Conservation (phyloP, 2,888 invertebrate species). For the Gortyna flavago region DNA sequence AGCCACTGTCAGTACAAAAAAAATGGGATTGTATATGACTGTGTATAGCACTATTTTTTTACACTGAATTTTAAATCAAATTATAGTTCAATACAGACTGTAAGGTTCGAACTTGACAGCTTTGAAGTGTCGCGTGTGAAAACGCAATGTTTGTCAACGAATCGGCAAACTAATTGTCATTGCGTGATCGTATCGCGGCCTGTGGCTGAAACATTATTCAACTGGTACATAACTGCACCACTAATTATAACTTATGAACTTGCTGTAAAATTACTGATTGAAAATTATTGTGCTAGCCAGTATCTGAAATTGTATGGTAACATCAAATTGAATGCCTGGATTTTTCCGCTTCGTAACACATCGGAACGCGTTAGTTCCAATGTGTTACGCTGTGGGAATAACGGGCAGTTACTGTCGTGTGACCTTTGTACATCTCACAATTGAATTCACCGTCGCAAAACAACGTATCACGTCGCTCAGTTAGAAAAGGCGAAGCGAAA, state of each 20-base stretch:
- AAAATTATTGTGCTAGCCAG: slow-evolving; percentile 32
- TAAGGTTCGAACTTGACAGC: slow-evolving; percentile 10
- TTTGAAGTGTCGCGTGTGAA: slow-evolving; percentile 41
- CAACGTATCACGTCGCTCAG: background rate
- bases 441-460: background rate
- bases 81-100: background rate
- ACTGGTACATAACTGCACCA: slow-evolving; percentile 29
- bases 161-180: slow-evolving; percentile 62
- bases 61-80: background rate
- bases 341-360: background rate
- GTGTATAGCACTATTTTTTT: background rate
- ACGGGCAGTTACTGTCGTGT: background rate
- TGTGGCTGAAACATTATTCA: slow-evolving; percentile 53
- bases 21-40: background rate
- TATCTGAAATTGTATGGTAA: slow-evolving; percentile 16
- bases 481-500: background rate
- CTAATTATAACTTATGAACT: slow-evolving; percentile 47
- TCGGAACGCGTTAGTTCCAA: background rate
- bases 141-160: slow-evolving; percentile 57
- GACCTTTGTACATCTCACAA: slow-evolving; percentile 2
- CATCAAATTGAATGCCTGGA: slow-evolving; percentile 6
- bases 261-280: slow-evolving; percentile 43
- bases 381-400: background rate
- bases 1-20: background rate
- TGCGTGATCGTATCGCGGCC: slow-evolving; percentile 67